Evolutionary conservation across 2,888 invertebrate species (phyloP).

Genomic region (Asteroscopus sphinx): DNA sequence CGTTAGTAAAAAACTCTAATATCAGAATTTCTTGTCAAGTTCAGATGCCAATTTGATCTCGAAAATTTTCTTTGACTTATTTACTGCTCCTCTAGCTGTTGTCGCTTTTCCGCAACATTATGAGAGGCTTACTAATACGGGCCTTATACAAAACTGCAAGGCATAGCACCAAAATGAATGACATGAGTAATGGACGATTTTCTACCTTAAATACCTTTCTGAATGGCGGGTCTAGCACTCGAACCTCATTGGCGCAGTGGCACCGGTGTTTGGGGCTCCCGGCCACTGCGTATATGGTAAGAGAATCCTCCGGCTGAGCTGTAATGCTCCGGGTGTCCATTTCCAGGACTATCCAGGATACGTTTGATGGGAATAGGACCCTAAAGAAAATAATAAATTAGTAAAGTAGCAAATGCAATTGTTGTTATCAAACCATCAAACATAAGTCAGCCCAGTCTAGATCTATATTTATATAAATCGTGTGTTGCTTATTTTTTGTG

Average conservation of each 20-base stretch:
- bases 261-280: slow-evolving; percentile 79
- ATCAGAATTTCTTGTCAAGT: too few species aligned
- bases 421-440: too few species aligned
- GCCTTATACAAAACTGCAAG: slow-evolving; percentile 13
- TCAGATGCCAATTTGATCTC: too few species aligned
- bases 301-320: slow-evolving; percentile 97
- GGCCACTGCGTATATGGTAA: slow-evolving; percentile 90
- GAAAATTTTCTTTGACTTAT: too few species aligned
- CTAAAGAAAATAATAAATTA: slow-evolving; percentile 62
- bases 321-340: slow-evolving; percentile 98
- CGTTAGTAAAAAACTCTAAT: too few species aligned
- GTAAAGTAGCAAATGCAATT: too few species aligned
- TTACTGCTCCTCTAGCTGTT: too few species aligned
- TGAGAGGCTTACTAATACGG: too few species aligned
- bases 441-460: too few species aligned
- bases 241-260: slow-evolving; percentile 72
- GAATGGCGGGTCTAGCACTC: slow-evolving; percentile 77
- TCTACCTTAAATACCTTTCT: slow-evolving; percentile 86
- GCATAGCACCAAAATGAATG: slow-evolving; percentile 42
- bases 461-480: too few species aligned
- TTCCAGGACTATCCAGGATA: slow-evolving; percentile 97
- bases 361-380: slow-evolving; percentile 96
- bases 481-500: too few species aligned
- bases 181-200: slow-evolving; percentile 54
- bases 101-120: too few species aligned